Evolutionary conservation across 1,140 invertebrate species (phyloP).

Genomic region (Aphelenchoides avenae): DNA sequence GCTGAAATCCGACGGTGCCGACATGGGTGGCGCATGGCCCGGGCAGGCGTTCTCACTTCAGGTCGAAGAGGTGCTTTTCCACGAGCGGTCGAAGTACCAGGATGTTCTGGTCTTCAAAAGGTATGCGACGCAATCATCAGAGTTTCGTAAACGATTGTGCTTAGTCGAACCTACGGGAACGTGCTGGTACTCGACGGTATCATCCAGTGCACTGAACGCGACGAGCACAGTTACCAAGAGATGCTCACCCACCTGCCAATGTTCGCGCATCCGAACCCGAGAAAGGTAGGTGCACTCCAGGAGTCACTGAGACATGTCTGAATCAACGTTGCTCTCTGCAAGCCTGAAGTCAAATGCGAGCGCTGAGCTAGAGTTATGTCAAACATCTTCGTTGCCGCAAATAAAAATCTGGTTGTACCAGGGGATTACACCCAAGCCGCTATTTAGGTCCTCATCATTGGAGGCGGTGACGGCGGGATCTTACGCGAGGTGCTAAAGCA

Average conservation of each 20-base stretch:
- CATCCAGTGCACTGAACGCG: conserved; percentile 89
- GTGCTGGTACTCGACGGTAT: conserved; percentile 88
- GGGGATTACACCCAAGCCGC: too few species aligned
- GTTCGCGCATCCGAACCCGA: conserved; percentile 81
- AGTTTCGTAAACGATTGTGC: conserved; percentile 11
- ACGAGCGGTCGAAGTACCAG: conserved; percentile 80
- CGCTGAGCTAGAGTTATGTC: too few species aligned
- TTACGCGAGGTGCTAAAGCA: conserved; percentile 90
- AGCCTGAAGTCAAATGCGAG: too few species aligned
- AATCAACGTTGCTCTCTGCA: too few species aligned
- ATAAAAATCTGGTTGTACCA: too few species aligned
- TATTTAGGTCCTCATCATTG: conserved; percentile 83
- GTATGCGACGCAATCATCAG: conserved; percentile 65
- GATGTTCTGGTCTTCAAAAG: conserved; percentile 83
- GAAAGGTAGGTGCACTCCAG: too few species aligned
- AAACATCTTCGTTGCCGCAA: not conserved
- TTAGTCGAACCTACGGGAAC: conserved; percentile 77
- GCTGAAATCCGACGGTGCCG: conserved; percentile 47
- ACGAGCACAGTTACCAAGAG: conserved; percentile 97
- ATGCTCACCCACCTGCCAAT: conserved; percentile 90
- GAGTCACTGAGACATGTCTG: too few species aligned
- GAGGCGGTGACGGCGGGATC: conserved; percentile 93
- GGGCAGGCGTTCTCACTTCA: conserved; percentile 82
- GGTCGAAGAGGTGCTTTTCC: conserved; percentile 76
- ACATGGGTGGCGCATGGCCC: conserved; percentile 78